phyloP scores from a whole-genome alignment of 2,797 vertebrate species.

The Clarias platycephalus region DNA sequence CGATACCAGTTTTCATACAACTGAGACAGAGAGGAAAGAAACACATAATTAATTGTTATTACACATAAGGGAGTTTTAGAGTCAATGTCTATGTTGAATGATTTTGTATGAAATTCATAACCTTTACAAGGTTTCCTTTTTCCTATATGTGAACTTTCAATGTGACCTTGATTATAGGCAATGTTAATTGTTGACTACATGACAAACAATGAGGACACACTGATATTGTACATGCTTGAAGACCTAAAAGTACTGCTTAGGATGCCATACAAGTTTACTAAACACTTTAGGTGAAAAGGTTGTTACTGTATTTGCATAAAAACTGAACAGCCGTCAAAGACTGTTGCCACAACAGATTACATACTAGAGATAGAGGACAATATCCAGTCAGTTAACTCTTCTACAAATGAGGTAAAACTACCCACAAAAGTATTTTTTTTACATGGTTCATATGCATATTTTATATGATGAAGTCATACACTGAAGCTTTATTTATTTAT shows the following conservation, averaged over 20 bases:
- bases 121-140: background rate
- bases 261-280: conserved; percentile 18
- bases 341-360: conserved; percentile 40
- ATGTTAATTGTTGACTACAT: conserved; percentile 1
- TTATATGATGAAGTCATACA: background rate
- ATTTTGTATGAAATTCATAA: background rate
- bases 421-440: background rate
- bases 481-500: background rate
- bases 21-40: conserved; percentile 62
- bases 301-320: conserved; percentile 4
- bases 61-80: background rate
- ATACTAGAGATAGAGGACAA: background rate
- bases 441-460: background rate
- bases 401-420: background rate
- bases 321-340: conserved; percentile 7
- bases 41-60: background rate
- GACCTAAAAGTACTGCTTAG: background rate
- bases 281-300: conserved; percentile 23
- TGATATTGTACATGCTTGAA: background rate
- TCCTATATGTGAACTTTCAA: background rate
- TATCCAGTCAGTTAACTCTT: background rate
- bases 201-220: conserved; percentile 3
- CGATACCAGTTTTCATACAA: conserved; percentile 92
- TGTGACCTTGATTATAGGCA: background rate
- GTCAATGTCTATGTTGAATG: background rate